Evolutionary conservation across 2,888 invertebrate species (phyloP), one percentile per base, ranked within the genome.

Genomic region (Homarus gammarus): DNA sequence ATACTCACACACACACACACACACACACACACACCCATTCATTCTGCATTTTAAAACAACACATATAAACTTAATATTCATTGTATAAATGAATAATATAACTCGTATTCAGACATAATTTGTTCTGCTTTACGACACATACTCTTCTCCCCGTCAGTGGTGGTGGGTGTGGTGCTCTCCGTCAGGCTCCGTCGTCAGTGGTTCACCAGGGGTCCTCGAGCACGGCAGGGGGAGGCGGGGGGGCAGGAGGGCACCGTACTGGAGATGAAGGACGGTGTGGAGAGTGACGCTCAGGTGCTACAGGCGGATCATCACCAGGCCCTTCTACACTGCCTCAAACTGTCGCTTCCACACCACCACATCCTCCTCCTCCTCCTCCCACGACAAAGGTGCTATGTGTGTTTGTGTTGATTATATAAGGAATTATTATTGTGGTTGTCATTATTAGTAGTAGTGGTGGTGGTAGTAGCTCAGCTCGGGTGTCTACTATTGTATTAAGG

Each of bases 131-230:
- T n/a, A n/a, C n/a, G n/a, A n/a, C n/a, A n/a, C n/a, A n/a, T n/a
- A n/a, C n/a, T n/a, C n/a, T 64, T 5, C 64, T 27, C 44, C 49
- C 5, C n/a, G 33, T n/a, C 61, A 85, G 85, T 85, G 78, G 85
- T 85, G 64, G 77, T 85, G 44, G 85, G 85, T 12, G 78, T 77
- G 68, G 73, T 77, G 44, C 31, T 85, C 31, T 85, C 64, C 5
- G 44, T 85, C 27, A 33, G 85, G 68, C 18, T 85, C 44, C 77
- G 78, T n/a, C 77, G 85, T 3, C 64, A 64, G 64, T 64, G 64
- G 64, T 22, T 27, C 38, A 38, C 38, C 8, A 27, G 44, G 18
- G 27, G 82, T 22, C 18, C 10, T 22, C 27, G 33, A 6, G 49
- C 2, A 49, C n/a, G n/a, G 33, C 44, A n/a, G 38, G 36, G 68